Evolutionary conservation across 2,888 invertebrate genomes (phyloP).

Genomic region (Axea sp.): DNA sequence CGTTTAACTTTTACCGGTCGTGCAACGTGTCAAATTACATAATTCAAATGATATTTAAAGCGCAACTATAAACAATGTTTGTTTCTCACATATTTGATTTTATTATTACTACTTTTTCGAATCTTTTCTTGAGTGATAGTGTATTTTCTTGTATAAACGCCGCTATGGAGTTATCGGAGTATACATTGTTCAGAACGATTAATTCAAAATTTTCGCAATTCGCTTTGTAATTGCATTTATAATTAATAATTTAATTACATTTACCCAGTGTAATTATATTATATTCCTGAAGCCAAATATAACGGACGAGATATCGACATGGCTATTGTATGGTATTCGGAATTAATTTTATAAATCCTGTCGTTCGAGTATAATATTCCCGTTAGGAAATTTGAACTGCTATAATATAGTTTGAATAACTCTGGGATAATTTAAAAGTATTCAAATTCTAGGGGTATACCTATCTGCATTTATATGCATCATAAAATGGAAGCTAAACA

Average conservation of each 20-base stretch:
- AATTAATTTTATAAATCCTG: constrained; percentile 26
- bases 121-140: too few relatives aligned
- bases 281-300: constrained; percentile 11
- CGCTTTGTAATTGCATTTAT: constrained; percentile 2
- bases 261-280: constrained; percentile 4
- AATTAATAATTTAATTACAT: constrained; percentile 24
- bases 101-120: constrained; percentile 1
- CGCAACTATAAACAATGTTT: background rate
- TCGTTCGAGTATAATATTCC: constrained; percentile 6
- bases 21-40: constrained; percentile 17
- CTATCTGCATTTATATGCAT: background rate
- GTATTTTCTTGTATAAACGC: background rate
- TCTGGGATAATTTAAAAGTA: constrained; percentile 15
- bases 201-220: constrained; percentile 12
- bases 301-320: constrained; percentile 8
- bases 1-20: constrained; percentile 33
- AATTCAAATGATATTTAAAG: constrained; percentile 13
- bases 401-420: constrained; percentile 24
- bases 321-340: background rate
- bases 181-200: constrained; percentile 7
- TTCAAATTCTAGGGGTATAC: constrained; percentile 4
- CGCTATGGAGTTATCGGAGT: background rate
- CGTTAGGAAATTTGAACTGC: constrained; percentile 2
- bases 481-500: constrained; percentile 12
- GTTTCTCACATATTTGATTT: background rate